Base-by-base conservation (phyloP, 2,888 invertebrate genomes). In the Agonopterix alstromeriana region DNA sequence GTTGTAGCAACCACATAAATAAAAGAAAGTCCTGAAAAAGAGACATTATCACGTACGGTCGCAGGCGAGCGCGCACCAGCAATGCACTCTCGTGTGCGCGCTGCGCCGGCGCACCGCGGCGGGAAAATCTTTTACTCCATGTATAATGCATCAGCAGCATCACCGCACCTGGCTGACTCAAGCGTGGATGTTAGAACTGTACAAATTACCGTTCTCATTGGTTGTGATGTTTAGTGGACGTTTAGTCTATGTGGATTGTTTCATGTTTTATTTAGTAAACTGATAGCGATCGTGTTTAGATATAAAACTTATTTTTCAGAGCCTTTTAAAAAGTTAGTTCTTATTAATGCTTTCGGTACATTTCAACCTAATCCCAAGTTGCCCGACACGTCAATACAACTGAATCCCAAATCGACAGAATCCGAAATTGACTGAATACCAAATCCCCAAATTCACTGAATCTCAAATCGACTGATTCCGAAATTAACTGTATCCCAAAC, bases 11-110 rank as follows among this genome's bases (percentile, higher is more conserved):
- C 27, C 27, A 14, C 46, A 57, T 48, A 47, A 59, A 56, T 70
- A 73, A 74, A 82, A 78, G 82, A 82, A 83, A 83, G 80, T 77
- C 69, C 61, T 65, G 68, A 68, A 66, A n/a, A 67, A 63, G 67
- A 71, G 71, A 74, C 73, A 75, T 72, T 70, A 74, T 69, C 68
- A 73, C 65, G 65, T 65, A 63, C 66, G 69, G 84, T 77, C 56
- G 65, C 82, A 71, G 69, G 61, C 77, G 76, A 79, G 65, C 60
- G 81, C 65, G 53, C 70, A 53, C 54, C 61, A 56, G 81, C 69
- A 76, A 82, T 83, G 76, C 71, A 68, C 58, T 73, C 61, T 79
- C 77, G 77, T 77, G 71, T 58, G 27, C 58, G 64, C 60, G 54
- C 71, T 58, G 27, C 58, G 64, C 60, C 54, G 11, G n/a, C 53